Base-by-base conservation (phyloP, 2,797 vertebrate species). In the Lepilemur septentrionalis region DNA sequence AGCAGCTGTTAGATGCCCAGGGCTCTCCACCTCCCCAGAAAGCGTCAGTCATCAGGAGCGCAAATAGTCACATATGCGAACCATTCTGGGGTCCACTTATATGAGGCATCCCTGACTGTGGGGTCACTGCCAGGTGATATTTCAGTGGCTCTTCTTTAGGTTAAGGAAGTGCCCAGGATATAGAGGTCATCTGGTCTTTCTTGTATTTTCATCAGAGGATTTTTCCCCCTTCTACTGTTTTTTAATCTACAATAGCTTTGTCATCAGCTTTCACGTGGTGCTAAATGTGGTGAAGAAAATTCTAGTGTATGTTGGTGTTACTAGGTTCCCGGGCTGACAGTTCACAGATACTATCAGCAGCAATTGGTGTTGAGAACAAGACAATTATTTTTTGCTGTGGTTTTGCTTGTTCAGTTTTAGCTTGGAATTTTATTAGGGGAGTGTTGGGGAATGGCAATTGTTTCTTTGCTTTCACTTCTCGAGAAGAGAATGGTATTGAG, bases 161-260 rank as follows among this genome's bases (percentile, higher is more conserved):
- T 25, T 73, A 83, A 82, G 41, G 20, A 94, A 72, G 14, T 73
- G 17, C 38, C 28, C 3, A 32, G 50, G 78, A 63, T 43, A 18
- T 32, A 25, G 86, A 91, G 61, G 61, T 90, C 72, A 50, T 57
- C 63, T 23, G 30, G 83, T 91, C 63, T 73, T 84, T 84, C n/a
- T 94, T 63, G 9, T 63, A 7, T 88, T 95, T 96, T 92, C 70
- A 94, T 97, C 61, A 63, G 32, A 96, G 35, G 30, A 57, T 13
- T 22, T 81, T 95, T 84, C 67, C 67, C 0, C 32, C 38, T 73
- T 90, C 70, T 55, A 0, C 41, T 90, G 35, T 35, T 84, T 81
- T 94, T 96, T 96, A 35, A 89, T 97, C 38, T 94, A 20, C 13
- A 78, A 35, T 83, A 84, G 48, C 69, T 72, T 87, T 79, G 80